Percentiles rank a stretch among this genome's conserved stretches.
Evolutionary conservation across 2,888 invertebrate species (phyloP).

Genomic region (Monochamus alternatus): DNA sequence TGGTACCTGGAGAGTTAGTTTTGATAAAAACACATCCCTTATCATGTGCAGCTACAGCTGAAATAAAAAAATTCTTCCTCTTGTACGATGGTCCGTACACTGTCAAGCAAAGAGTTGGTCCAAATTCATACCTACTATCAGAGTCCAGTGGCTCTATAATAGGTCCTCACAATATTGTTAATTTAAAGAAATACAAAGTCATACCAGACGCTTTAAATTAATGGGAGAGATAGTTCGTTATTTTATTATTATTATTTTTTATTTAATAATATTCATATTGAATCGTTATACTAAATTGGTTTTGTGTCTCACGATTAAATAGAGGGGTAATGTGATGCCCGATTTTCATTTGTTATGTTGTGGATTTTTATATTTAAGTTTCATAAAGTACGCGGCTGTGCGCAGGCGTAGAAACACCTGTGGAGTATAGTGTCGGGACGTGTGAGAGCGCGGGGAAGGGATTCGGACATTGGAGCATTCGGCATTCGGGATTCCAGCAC

Average conservation of each 20-base stretch:
- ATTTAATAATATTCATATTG: background rate
- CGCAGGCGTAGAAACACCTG: no score
- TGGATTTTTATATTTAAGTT: no score
- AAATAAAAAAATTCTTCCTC: conserved; percentile 4
- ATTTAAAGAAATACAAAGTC: background rate
- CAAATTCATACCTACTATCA: background rate
- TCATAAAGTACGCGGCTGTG: no score
- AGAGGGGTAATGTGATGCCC: no score
- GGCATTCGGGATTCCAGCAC: no score
- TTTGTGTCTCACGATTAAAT: no score
- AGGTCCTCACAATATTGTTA: background rate
- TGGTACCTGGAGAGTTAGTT: background rate
- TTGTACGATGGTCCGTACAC: conserved; percentile 1
- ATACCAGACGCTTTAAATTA: no score
- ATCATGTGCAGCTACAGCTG: background rate
- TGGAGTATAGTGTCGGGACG: no score
- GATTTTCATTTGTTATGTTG: no score
- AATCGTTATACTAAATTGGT: background rate
- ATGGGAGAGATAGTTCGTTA: background rate
- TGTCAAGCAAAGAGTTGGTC: background rate
- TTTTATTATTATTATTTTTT: background rate
- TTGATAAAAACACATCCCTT: background rate
- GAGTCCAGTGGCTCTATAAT: background rate
- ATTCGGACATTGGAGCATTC: no score
- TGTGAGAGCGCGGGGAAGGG: no score